phyloP scores from a whole-genome alignment of 2,888 invertebrate genomes.

The Eristalis arbustorum region DNA sequence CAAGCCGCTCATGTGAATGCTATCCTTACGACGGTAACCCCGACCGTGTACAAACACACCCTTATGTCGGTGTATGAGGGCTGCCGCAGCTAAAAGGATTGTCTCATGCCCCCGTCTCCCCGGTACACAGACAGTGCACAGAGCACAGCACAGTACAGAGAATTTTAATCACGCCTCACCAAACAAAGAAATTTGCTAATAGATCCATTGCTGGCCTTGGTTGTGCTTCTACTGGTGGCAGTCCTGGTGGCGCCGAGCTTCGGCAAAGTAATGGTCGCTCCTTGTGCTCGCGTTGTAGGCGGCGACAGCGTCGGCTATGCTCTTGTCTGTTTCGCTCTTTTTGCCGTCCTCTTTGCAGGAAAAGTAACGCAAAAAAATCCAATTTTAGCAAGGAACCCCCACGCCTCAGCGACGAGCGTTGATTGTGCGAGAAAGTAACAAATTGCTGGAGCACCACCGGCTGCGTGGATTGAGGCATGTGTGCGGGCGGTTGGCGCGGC shows the following conservation, averaged over 20 bases:
- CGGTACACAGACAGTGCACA: slow-evolving; percentile 7
- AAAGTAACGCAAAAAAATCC: slow-evolving; percentile 35
- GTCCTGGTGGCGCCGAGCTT: slow-evolving; percentile 36
- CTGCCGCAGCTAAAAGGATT: slow-evolving; percentile 51
- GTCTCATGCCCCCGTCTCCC: slow-evolving; percentile 49
- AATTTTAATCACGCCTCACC: slow-evolving; percentile 69
- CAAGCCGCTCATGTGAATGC: slow-evolving; percentile 60
- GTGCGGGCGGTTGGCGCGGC: not conserved
- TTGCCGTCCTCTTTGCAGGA: slow-evolving; percentile 16
- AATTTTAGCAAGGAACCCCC: slow-evolving; percentile 39
- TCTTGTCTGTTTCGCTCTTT: slow-evolving; percentile 9
- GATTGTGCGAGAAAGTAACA: slow-evolving; percentile 63
- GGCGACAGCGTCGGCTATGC: slow-evolving; percentile 17
- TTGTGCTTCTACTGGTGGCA: slow-evolving; percentile 9
- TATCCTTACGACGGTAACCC: slow-evolving; percentile 50
- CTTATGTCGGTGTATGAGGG: slow-evolving; percentile 49
- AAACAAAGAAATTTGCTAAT: slow-evolving; percentile 70
- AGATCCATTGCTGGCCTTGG: slow-evolving; percentile 53
- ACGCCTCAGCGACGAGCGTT: slow-evolving; percentile 31
- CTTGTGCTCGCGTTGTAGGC: slow-evolving; percentile 36
- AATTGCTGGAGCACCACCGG: slow-evolving; percentile 37
- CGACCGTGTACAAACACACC: slow-evolving; percentile 49
- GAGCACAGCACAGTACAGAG: slow-evolving; percentile 40
- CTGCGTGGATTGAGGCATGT: not conserved
- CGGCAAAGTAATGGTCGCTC: slow-evolving; percentile 50